phyloP scores from a whole-genome alignment of 2,113 vertebrate species.

The Paraplagusia blochii region DNA sequence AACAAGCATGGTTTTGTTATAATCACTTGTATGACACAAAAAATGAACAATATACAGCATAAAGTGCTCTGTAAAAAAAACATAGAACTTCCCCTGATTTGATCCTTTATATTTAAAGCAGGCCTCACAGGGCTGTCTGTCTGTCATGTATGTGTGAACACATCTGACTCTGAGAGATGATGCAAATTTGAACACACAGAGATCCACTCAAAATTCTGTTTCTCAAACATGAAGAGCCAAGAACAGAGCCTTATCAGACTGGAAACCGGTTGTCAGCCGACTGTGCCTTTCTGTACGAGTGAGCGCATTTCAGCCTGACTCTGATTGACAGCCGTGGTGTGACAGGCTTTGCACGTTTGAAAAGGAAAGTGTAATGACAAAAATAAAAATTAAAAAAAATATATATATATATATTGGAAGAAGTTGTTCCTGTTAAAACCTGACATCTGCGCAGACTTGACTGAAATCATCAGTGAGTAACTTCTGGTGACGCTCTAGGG shows the following conservation, averaged over 20 bases:
- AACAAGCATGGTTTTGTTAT: no score
- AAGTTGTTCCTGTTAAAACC: slow-evolving; percentile 25
- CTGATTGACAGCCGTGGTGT: slow-evolving; percentile 26
- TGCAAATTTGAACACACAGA: neutral
- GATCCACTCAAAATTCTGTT: neutral
- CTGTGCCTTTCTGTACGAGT: neutral
- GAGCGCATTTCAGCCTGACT: neutral
- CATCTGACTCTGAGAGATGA: neutral
- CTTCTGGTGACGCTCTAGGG: no score
- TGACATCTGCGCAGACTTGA: slow-evolving; percentile 29
- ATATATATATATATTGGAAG: no score
- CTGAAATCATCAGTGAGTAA: slow-evolving; percentile 3
- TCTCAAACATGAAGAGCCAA: neutral
- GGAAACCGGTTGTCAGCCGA: slow-evolving; percentile 1
- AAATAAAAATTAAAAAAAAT: neutral
- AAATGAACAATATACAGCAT: no score
- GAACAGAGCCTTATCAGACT: neutral
- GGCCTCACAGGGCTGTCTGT: neutral
- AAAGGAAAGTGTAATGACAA: slow-evolving; percentile 23
- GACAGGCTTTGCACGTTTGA: slow-evolving; percentile 16
- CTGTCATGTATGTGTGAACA: neutral
- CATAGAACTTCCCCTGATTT: neutral
- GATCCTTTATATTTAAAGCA: neutral
- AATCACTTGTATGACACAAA: no score
- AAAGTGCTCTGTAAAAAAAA: neutral